Evolutionary conservation across 1,140 invertebrate species (phyloP).

Genomic region (Aphis gossypii): DNA sequence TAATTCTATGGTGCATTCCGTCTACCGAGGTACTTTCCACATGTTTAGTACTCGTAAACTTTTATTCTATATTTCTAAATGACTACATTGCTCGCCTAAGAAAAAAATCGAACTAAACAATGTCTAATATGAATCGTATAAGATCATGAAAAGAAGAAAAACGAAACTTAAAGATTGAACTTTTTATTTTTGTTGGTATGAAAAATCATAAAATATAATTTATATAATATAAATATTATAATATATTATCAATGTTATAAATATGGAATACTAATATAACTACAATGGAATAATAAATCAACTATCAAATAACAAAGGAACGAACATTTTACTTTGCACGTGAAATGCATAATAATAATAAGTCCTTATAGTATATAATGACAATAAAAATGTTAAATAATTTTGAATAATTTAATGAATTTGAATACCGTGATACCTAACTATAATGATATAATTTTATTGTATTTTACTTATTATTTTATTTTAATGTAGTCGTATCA

Average conservation of each 20-base stretch:
- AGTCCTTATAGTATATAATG: background rate
- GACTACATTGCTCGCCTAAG: background rate
- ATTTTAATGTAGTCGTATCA: background rate
- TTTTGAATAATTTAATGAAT: slow-evolving; percentile 25
- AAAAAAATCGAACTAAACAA: background rate
- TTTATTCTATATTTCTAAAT: background rate
- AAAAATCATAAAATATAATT: background rate
- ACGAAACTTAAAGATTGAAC: background rate
- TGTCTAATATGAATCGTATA: background rate
- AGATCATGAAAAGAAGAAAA: background rate
- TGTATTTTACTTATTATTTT: background rate
- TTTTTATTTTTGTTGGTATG: background rate
- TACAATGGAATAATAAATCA: slow-evolving; percentile 9
- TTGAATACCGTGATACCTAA: background rate
- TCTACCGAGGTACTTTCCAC: background rate
- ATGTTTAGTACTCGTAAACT: background rate
- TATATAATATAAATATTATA: background rate
- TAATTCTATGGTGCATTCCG: no score
- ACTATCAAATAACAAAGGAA: background rate
- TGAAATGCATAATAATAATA: background rate
- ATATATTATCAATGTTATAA: background rate
- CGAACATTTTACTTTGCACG: background rate
- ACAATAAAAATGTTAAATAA: background rate
- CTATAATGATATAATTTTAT: background rate
- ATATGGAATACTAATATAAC: background rate